These are phyloP conservation scores for Agrochola lota DNA, from an alignment of 2,888 invertebrate genomes.

Conservation along the genomic window DNA sequence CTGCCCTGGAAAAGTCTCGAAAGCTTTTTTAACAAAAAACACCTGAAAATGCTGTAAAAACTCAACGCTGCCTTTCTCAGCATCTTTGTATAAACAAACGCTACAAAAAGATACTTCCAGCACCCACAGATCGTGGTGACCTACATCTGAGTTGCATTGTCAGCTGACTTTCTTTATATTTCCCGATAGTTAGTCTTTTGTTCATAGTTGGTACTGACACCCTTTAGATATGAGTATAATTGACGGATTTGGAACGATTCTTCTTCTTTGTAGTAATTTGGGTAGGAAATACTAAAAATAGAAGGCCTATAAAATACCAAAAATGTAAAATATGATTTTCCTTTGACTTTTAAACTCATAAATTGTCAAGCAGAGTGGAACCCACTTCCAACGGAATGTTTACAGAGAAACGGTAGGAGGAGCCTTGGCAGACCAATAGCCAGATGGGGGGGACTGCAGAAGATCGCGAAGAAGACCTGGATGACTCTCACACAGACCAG, in stretches of 20 bases:
- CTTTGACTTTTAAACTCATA: not conserved
- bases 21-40: constrained; percentile 10
- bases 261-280: too few species aligned
- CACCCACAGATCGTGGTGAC: constrained; percentile 24
- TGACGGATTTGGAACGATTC: not conserved
- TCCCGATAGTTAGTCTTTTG: constrained; percentile 52
- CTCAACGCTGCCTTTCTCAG: constrained; percentile 13
- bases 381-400: not conserved
- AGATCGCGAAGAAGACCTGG: not conserved
- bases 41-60: constrained; percentile 43
- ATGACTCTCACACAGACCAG: too few species aligned
- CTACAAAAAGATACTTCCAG: constrained; percentile 23
- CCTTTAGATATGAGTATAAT: not conserved
- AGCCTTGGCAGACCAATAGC: not conserved
- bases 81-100: constrained; percentile 21
- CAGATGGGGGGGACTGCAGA: not conserved
- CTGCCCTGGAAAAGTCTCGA: constrained; percentile 5
- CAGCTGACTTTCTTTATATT: constrained; percentile 49
- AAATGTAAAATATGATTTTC: not conserved
- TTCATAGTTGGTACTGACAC: constrained; percentile 9
- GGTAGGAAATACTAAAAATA: not conserved
- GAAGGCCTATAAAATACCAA: not conserved
- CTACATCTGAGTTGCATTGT: constrained; percentile 42
- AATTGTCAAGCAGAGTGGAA: not conserved
- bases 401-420: not conserved